Evolutionary conservation across 2,797 vertebrate genomes (phyloP).

Genomic region (Anguilla pacifica): DNA sequence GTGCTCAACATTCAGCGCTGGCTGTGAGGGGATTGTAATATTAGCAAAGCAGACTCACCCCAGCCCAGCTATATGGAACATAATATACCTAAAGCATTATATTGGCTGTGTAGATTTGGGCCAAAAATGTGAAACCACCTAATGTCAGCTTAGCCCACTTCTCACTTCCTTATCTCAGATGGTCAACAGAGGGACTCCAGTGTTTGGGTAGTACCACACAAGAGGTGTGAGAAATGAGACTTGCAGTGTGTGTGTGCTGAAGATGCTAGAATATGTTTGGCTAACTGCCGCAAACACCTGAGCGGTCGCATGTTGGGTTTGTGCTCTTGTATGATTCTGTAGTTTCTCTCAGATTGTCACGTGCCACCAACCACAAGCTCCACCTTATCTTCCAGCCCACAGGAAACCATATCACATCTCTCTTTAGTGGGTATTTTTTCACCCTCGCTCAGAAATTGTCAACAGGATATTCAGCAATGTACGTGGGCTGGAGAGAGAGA

Average conservation of each 20-base stretch:
- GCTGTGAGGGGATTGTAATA: neutral
- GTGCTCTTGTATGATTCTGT: neutral
- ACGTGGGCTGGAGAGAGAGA: neutral
- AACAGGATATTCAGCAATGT: conserved; percentile 19
- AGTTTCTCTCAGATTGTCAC: neutral
- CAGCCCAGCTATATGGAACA: neutral
- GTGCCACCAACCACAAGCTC: neutral
- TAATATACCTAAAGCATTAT: neutral
- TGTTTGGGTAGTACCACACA: neutral
- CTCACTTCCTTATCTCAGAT: neutral
- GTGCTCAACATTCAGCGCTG: neutral
- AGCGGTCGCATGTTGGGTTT: neutral
- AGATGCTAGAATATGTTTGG: neutral
- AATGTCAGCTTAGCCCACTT: neutral
- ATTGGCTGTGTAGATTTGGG: neutral
- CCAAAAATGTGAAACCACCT: neutral
- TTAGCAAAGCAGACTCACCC: neutral
- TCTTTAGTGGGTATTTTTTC: conserved; percentile 11
- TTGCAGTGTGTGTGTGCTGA: neutral
- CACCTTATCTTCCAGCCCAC: neutral
- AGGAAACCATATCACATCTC: neutral
- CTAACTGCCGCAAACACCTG: neutral
- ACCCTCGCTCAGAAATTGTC: neutral
- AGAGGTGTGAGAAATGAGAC: neutral
- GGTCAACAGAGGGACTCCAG: neutral